Conservation (phyloP, 2,888 invertebrate species). For the Gymnoscelis rufifasciata region DNA sequence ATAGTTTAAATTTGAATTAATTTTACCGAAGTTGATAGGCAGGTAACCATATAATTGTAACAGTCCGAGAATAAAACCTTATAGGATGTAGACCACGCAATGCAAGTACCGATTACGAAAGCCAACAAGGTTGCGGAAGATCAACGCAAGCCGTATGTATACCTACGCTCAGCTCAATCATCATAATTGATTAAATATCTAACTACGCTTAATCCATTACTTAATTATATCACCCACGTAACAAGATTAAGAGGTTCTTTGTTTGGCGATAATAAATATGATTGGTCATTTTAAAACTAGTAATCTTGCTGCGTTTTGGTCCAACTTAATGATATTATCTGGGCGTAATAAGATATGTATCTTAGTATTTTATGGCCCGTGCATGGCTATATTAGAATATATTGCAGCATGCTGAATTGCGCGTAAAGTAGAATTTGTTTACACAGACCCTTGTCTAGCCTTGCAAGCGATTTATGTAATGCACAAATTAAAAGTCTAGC, state of each 20-base stretch:
- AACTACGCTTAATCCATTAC: conserved; percentile 20
- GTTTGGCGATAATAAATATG: conserved; percentile 39
- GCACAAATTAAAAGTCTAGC: too few relatives aligned
- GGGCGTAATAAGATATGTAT: conserved; percentile 27
- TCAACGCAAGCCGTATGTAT: conserved; percentile 29
- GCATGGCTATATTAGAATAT: not conserved
- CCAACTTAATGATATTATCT: conserved; percentile 24
- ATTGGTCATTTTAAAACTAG: conserved; percentile 22
- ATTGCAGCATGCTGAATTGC: not conserved
- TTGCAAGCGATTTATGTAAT: conserved; percentile 15
- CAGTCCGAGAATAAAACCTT: too few relatives aligned
- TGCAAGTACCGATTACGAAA: too few relatives aligned
- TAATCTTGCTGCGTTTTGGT: conserved; percentile 22
- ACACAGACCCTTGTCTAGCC: not conserved
- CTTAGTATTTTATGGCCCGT: conserved; percentile 12
- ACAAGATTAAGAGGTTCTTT: conserved; percentile 45
- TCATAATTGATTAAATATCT: conserved; percentile 29
- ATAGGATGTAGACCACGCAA: too few relatives aligned
- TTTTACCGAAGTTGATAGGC: too few relatives aligned
- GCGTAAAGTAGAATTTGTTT: not conserved
- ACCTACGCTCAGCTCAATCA: conserved; percentile 24
- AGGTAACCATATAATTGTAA: too few relatives aligned
- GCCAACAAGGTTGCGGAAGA: conserved; percentile 38
- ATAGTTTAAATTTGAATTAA: too few relatives aligned
- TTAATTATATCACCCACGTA: conserved; percentile 38